Percentiles rank a stretch among this genome's conserved stretches.
Conservation (phyloP, 2,797 vertebrate species). For the Dromococcyx pavoninus region DNA sequence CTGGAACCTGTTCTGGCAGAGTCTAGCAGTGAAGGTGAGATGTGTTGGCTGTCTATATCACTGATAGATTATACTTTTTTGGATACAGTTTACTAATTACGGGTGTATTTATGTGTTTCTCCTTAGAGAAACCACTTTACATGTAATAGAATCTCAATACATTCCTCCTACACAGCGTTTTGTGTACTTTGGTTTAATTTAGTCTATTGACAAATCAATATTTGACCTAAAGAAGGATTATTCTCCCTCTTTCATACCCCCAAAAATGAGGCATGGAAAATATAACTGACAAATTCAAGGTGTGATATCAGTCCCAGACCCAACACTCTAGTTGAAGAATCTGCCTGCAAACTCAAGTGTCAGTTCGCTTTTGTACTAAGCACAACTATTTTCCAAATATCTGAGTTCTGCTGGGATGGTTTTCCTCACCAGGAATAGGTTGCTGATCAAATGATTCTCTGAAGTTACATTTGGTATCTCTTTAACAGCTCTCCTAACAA, state of each 20-base stretch:
- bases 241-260: background rate
- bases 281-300: background rate
- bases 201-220: background rate
- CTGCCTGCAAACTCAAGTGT: background rate
- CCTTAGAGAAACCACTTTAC: background rate
- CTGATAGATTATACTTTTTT: background rate
- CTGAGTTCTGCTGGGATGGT: background rate
- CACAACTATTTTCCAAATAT: background rate
- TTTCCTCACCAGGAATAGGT: background rate
- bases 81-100: background rate
- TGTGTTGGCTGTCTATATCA: background rate
- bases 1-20: background rate
- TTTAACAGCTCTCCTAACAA: background rate
- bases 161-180: background rate
- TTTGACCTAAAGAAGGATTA: background rate
- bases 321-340: background rate
- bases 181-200: background rate
- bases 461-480: background rate
- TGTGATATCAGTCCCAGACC: background rate
- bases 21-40: background rate
- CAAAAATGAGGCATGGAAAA: background rate
- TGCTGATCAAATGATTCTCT: background rate
- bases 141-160: background rate
- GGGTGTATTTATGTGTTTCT: background rate
- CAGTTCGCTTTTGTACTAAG: background rate